Evolutionary conservation across 2,113 vertebrate genomes (phyloP), one percentile per base, ranked within the genome.

Genomic region (Lota lota): DNA sequence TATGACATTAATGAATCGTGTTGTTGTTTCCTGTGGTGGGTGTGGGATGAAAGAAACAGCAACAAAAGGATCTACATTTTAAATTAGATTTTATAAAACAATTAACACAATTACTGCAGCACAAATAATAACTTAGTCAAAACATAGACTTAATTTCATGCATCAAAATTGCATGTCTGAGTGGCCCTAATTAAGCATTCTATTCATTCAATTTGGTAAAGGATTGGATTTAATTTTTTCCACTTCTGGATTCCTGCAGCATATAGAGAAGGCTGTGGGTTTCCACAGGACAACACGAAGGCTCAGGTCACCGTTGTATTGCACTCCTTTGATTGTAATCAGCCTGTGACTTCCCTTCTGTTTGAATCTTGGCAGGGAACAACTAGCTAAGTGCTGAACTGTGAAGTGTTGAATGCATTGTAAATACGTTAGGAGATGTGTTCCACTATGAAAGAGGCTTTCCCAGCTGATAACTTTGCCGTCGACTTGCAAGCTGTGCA

Each of bases 381-480:
- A 83, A 74, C 82, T 69, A 71, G 84, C 88, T 89, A 89, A 91
- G 89, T 84, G 85, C 79, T 89, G 74, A 79, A 82, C 82, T 89
- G 73, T 76, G 74, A 79, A 82, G 81, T 89, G 73, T 76, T 85
- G 54, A 67, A 79, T 81, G 84, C 65, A 68, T 72, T 73, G 75
- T 83, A 83, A 85, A 79, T 77, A 71, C 80, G 77, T 85, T 89
- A 81, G 72, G 77, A 79, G 83, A 87, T 89, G 90, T 79, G 89
- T 87, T 81, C 84, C 76, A 72, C 64, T 74, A 80, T 88, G 83
- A 92, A 88, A 77, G 83, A 86, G 83, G 80, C 87, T 88, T 86
- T 89, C 90, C 87, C 89, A 90, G 18, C 10, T 57, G 16, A 90
- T 90, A 89, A 90, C 83, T 87, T 87, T 90, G 85, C 86, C 83